phyloP scores from a whole-genome alignment of 2,113 vertebrate species.

The Gasterosteus aculeatus region DNA sequence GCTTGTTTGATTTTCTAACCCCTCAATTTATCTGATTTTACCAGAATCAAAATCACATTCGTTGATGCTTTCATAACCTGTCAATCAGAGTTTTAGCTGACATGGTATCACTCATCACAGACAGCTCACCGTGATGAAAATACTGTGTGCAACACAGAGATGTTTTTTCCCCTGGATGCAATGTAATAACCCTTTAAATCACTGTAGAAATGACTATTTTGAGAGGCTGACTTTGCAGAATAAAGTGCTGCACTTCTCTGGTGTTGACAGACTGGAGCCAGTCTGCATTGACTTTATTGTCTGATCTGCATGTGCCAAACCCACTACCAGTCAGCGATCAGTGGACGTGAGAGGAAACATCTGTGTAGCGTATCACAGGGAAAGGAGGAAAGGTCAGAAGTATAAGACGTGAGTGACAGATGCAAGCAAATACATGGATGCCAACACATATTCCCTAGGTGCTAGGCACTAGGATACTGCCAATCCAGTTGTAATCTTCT shows the following conservation, averaged over 20 bases:
- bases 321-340: conserved; percentile 54
- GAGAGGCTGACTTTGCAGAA: conserved; percentile 65
- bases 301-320: conserved; percentile 72
- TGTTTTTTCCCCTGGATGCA: conserved; percentile 37
- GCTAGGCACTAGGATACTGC: conserved; percentile 55
- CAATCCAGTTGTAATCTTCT: conserved; percentile 67
- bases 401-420: conserved; percentile 72
- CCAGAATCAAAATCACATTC: conserved; percentile 58
- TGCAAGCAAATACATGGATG: conserved; percentile 53
- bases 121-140: conserved; percentile 43
- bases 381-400: conserved; percentile 59
- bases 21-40: conserved; percentile 43
- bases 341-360: conserved; percentile 48
- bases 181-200: conserved; percentile 72
- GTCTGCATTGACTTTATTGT: conserved; percentile 44
- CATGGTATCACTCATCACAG: conserved; percentile 40
- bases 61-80: conserved; percentile 52
- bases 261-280: conserved; percentile 62
- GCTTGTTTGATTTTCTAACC: conserved; percentile 50
- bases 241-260: conserved; percentile 47
- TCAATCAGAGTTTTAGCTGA: conserved; percentile 57
- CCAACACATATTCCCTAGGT: conserved; percentile 60
- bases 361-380: conserved; percentile 59
- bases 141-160: conserved; percentile 23
- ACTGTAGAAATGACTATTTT: conserved; percentile 63